Base-by-base conservation (phyloP, 2,797 vertebrate species). In the Vireo griseus region DNA sequence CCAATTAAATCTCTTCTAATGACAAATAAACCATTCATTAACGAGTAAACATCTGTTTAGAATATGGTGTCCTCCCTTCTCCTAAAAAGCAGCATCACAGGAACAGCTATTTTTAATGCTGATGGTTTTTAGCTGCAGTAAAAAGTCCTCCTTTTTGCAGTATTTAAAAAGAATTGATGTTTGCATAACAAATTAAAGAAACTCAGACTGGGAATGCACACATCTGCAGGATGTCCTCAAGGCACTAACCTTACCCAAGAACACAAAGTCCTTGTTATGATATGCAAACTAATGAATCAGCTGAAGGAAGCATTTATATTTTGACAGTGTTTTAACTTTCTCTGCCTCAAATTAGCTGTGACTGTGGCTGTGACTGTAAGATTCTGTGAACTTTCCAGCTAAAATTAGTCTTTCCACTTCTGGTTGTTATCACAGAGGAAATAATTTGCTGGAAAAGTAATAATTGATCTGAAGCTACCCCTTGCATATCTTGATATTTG, bases 161-260 rank as follows among this genome's bases (percentile, higher is more conserved):
- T 75, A 48, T 94, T 97, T 93, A 78, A 86, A 90, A 94, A 80
- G 73, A 95, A 91, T 79, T 80, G 55, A 71, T 89, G 90, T 96
- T 96, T 85, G 83, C 84, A 87, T 86, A 96, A 94, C 93, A 92
- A 94, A 95, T 77, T 88, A 91, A 83, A 94, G 95, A 90, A 84
- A 88, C 59, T 76, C 66, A 6, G 81, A 50, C 63, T 26, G 26
- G 90, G 92, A 90, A 87, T 92, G 57, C 59, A 61, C 42, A 77
- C 65, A 75, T 86, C 54, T 84, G 77, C 57, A 79, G 85, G 83
- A 78, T 57, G 86, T 68, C 89, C 80, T 92, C 88, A 20, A 91
- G 95, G 88, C 91, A 74, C 68, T 73, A 82, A 81, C 83, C 75
- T 93, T 86, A 77, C 88, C 76, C 95, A 90, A 75, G 73, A 83